These are phyloP conservation scores for Ceriagrion tenellum DNA, from an alignment of 2,888 invertebrate genomes.

Conservation along the genomic window DNA sequence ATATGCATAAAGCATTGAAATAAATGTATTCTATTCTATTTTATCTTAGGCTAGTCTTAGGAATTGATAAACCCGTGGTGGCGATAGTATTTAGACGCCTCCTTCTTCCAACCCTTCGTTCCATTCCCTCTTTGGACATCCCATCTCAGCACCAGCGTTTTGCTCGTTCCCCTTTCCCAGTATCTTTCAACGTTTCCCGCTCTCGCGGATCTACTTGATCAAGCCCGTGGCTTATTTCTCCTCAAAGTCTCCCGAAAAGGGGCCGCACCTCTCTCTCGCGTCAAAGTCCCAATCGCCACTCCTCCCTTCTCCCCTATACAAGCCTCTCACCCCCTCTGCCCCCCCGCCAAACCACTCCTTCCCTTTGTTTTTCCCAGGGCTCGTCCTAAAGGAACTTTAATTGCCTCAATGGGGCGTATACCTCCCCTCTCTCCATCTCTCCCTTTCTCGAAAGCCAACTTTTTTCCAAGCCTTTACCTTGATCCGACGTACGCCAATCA, in stretches of 20 bases:
- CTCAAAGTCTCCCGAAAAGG: slow-evolving; percentile 23
- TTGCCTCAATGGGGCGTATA: slow-evolving; percentile 21
- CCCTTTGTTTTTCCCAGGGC: background rate
- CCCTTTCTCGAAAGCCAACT: background rate
- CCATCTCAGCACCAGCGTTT: background rate
- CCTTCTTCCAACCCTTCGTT: background rate
- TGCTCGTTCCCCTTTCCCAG: background rate
- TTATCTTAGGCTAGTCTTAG: too few relatives aligned
- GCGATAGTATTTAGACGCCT: background rate
- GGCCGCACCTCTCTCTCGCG: slow-evolving; percentile 5
- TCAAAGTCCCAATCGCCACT: slow-evolving; percentile 45
- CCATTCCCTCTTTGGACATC: background rate
- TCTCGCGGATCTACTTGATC: slow-evolving; percentile 42
- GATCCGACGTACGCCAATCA: slow-evolving; percentile 41
- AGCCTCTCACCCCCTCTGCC: background rate
- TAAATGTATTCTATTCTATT: too few relatives aligned
- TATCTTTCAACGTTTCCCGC: background rate
- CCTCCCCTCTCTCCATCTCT: background rate
- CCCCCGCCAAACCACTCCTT: background rate
- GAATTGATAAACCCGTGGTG: background rate
- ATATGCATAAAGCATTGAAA: too few relatives aligned
- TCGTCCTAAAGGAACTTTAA: slow-evolving; percentile 34
- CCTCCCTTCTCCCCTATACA: background rate
- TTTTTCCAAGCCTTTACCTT: slow-evolving; percentile 4
- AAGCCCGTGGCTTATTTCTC: slow-evolving; percentile 15